These are phyloP conservation scores for Arge pagana DNA, from an alignment of 2,888 invertebrate species.

Conservation along the genomic window DNA sequence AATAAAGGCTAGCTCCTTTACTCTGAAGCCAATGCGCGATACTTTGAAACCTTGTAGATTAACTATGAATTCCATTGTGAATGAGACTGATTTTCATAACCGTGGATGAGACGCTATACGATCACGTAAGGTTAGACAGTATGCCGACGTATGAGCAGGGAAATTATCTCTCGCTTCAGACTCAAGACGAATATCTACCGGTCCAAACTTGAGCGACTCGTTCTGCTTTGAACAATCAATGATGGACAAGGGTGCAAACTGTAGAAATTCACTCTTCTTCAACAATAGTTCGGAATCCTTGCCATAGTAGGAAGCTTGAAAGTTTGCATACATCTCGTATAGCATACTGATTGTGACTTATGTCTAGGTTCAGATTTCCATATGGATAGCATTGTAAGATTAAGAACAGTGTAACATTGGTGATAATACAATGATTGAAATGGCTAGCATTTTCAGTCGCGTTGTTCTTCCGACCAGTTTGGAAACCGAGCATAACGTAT, in stretches of 20 bases:
- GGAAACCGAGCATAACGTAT: slow-evolving; percentile 50
- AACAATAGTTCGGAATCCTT: slow-evolving; percentile 3
- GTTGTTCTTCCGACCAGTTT: slow-evolving; percentile 48
- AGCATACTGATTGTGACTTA: slow-evolving; percentile 37
- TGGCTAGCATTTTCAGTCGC: slow-evolving; percentile 32
- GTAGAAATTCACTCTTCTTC: neutral
- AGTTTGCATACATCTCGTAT: slow-evolving; percentile 40
- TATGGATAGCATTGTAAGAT: slow-evolving; percentile 50
- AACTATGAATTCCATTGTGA: too few relatives aligned
- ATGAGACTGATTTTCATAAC: too few relatives aligned
- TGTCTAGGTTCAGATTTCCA: slow-evolving; percentile 44
- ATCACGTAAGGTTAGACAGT: too few relatives aligned
- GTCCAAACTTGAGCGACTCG: slow-evolving; percentile 25
- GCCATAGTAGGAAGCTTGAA: slow-evolving; percentile 31
- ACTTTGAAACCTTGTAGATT: too few relatives aligned
- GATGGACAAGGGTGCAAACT: slow-evolving; percentile 20
- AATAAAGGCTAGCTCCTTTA: too few relatives aligned
- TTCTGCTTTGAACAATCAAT: slow-evolving; percentile 15
- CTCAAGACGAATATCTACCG: slow-evolving; percentile 27
- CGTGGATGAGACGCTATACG: too few relatives aligned
- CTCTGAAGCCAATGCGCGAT: too few relatives aligned
- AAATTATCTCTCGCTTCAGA: too few relatives aligned
- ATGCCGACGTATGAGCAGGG: too few relatives aligned
- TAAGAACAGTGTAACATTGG: slow-evolving; percentile 47
- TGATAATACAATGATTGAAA: slow-evolving; percentile 43